phyloP scores from a whole-genome alignment of 2,888 invertebrate genomes.

The Hypolimnas misippus region DNA sequence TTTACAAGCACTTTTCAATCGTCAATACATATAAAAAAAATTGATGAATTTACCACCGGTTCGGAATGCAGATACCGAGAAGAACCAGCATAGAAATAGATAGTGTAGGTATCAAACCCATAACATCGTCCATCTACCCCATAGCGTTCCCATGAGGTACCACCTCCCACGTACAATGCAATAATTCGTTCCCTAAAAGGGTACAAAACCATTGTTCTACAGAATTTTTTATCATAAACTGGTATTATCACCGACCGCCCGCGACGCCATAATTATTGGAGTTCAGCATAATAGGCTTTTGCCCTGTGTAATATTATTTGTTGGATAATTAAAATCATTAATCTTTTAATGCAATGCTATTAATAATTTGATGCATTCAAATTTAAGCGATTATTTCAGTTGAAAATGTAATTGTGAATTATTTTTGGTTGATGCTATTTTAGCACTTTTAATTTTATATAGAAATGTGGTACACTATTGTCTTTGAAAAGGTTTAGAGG shows the following conservation, averaged over 20 bases:
- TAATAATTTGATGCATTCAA: neutral
- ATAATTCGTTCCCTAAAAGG: constrained; percentile 39
- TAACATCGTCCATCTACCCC: neutral
- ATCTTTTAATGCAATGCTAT: neutral
- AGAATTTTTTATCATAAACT: neutral
- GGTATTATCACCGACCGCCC: constrained; percentile 48
- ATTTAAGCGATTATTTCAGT: neutral
- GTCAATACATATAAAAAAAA: too few relatives aligned
- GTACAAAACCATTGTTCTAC: constrained; percentile 58
- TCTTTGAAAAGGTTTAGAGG: too few relatives aligned
- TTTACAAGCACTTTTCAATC: too few relatives aligned
- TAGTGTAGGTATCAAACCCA: too few relatives aligned
- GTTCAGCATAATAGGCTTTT: constrained; percentile 1
- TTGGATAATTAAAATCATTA: constrained; percentile 3
- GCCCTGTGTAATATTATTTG: neutral
- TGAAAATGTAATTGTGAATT: too few relatives aligned
- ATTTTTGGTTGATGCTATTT: too few relatives aligned
- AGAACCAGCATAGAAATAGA: too few relatives aligned
- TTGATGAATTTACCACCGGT: too few relatives aligned
- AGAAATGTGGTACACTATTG: too few relatives aligned
- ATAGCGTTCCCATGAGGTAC: constrained; percentile 34
- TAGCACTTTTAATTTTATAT: too few relatives aligned
- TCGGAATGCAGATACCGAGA: too few relatives aligned
- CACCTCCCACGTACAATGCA: constrained; percentile 52
- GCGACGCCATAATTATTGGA: constrained; percentile 41